A percentile compares a stretch with the other conserved stretches of the same genome.
These are phyloP conservation scores for Ardeotis arabs DNA, from an alignment of 2,113 vertebrate species.

Conservation along the genomic window DNA sequence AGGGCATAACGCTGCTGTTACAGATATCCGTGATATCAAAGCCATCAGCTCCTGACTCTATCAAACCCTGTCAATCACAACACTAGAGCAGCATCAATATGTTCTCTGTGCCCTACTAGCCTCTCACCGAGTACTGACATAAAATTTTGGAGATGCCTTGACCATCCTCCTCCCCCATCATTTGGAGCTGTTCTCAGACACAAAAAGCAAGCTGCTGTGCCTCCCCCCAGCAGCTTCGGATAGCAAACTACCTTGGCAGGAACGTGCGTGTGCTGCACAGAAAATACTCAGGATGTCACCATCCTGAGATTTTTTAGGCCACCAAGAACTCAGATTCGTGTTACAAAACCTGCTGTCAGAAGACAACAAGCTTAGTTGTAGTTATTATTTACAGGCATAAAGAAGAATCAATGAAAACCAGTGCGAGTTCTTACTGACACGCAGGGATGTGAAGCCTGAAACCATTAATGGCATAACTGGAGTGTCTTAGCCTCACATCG, in stretches of 20 bases:
- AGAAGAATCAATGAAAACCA: not conserved
- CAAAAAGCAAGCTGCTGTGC: not conserved
- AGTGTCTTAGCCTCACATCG: not conserved
- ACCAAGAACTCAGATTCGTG: not conserved
- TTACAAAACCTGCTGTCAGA: not conserved
- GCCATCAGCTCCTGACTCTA: not conserved
- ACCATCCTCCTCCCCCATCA: not conserved
- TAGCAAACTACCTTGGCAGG: too few species aligned
- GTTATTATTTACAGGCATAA: not conserved
- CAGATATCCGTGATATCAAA: not conserved
- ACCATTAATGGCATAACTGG: not conserved
- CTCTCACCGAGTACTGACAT: not conserved
- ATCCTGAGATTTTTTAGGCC: not conserved
- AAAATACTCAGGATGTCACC: not conserved
- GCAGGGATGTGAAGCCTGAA: not conserved
- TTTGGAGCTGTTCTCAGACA: not conserved
- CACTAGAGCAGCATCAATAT: rapidly evolving
- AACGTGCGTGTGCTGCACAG: rapidly evolving
- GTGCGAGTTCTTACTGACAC: not conserved
- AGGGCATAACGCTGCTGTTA: not conserved
- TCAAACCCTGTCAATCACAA: not conserved
- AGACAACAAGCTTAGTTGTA: not conserved
- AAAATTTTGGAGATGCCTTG: not conserved
- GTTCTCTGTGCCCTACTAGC: not conserved
- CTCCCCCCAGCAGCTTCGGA: not conserved